Conservation (phyloP, 2,797 vertebrate species). For the Cottoperca gobio region DNA sequence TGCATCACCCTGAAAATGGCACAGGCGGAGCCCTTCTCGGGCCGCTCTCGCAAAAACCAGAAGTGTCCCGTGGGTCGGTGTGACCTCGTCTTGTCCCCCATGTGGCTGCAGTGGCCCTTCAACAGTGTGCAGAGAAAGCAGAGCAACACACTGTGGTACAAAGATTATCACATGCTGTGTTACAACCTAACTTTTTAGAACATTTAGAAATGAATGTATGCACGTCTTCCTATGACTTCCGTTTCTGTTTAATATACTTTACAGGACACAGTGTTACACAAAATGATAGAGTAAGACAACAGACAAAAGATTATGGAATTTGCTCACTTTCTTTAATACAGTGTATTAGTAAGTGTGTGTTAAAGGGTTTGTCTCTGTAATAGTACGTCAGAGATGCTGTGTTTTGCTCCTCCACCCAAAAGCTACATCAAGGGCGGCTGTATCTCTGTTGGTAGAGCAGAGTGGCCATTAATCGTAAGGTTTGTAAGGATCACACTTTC, state of each 20-base stretch:
- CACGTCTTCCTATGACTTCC: neutral
- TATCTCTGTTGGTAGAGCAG: neutral
- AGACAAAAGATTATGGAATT: neutral
- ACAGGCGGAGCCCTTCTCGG: constrained; percentile 36
- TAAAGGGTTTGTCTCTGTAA: neutral
- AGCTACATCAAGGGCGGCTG: neutral
- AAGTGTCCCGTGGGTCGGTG: constrained; percentile 31
- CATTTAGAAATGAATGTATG: neutral
- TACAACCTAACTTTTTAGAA: constrained; percentile 11
- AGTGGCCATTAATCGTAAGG: neutral
- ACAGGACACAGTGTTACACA: neutral
- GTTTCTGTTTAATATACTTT: neutral
- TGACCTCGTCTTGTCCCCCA: constrained; percentile 47
- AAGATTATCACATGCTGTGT: neutral
- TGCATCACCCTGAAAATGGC: constrained; percentile 73
- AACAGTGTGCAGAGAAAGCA: constrained; percentile 15
- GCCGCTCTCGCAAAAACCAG: constrained; percentile 14
- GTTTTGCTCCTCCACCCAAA: neutral
- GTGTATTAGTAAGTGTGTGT: neutral
- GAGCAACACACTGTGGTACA: constrained; percentile 1
- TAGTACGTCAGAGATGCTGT: neutral
- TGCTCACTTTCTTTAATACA: neutral
- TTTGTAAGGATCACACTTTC: neutral
- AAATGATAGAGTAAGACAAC: neutral
- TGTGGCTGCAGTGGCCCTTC: constrained; percentile 25